Percentiles rank a stretch among this genome's conserved stretches.
Evolutionary conservation across 2,113 vertebrate genomes (phyloP).

Genomic region (Microcebus griseorufus): DNA sequence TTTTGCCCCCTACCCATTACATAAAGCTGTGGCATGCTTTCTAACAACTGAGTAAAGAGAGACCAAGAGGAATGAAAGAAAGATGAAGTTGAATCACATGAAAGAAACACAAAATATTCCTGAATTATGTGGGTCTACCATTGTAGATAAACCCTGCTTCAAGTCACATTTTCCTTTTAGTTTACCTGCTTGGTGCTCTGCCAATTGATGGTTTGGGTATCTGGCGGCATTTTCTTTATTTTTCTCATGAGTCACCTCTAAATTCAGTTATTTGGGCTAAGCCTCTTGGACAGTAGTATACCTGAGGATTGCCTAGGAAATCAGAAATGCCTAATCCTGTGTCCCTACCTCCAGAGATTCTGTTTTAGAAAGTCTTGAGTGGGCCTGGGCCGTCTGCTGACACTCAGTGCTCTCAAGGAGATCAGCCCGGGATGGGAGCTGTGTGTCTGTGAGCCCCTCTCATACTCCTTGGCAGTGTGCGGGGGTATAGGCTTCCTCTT

Average conservation of each 20-base stretch:
- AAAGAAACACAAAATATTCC: neutral
- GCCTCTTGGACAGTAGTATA: neutral
- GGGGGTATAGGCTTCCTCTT: neutral
- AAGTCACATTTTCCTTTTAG: neutral
- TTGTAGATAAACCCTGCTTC: neutral
- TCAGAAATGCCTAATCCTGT: neutral
- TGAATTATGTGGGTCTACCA: neutral
- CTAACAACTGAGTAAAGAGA: neutral
- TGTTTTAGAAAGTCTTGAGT: neutral
- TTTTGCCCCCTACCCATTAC: neutral
- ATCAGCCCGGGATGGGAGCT: neutral
- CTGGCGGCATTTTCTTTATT: neutral
- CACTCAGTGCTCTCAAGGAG: neutral
- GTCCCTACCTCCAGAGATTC: neutral
- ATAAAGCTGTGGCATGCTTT: neutral
- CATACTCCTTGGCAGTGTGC: neutral
- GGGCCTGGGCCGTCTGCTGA: neutral
- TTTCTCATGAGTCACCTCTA: neutral
- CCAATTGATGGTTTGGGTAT: neutral
- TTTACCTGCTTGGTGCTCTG: neutral
- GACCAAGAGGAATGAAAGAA: neutral
- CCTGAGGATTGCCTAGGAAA: neutral
- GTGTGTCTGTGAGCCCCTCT: fast-evolving
- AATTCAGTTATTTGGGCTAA: neutral
- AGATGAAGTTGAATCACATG: neutral